phyloP scores from a whole-genome alignment of 1,140 invertebrate genomes.

The Magallana angulata region DNA sequence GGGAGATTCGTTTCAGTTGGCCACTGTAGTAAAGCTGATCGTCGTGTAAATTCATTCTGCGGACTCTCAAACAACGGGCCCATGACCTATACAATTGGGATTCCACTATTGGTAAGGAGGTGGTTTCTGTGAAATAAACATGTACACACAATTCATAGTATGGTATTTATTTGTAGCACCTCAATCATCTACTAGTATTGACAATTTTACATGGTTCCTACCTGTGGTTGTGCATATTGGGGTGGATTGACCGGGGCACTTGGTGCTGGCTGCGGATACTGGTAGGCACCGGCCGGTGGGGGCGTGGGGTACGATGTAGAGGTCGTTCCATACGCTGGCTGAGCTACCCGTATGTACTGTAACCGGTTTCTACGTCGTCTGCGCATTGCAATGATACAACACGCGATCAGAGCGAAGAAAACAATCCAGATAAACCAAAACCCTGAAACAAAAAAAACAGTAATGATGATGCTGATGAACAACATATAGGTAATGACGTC shows the following conservation, averaged over 20 bases:
- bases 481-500: too few relatives aligned
- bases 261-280: constrained; percentile 20
- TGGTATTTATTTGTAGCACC: too few relatives aligned
- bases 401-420: constrained; percentile 54
- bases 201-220: neutral
- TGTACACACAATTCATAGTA: too few relatives aligned
- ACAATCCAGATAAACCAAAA: constrained; percentile 66
- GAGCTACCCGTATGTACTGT: constrained; percentile 43
- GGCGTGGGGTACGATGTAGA: neutral
- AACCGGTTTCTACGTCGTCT: constrained; percentile 37
- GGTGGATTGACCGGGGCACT: constrained; percentile 14
- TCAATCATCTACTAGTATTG: too few relatives aligned
- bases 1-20: too few relatives aligned
- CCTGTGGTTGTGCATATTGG: neutral
- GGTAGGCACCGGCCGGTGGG: neutral
- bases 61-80: too few relatives aligned
- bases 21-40: too few relatives aligned
- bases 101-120: constrained; percentile 36
- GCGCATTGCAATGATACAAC: constrained; percentile 51
- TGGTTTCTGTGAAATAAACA: constrained; percentile 46
- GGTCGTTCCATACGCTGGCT: constrained; percentile 55
- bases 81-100: too few relatives aligned
- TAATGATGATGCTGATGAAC: neutral
- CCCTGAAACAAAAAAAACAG: constrained; percentile 51
- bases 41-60: too few relatives aligned